phyloP scores from a whole-genome alignment of 2,888 invertebrate genomes.

The Cephonodes hylas region DNA sequence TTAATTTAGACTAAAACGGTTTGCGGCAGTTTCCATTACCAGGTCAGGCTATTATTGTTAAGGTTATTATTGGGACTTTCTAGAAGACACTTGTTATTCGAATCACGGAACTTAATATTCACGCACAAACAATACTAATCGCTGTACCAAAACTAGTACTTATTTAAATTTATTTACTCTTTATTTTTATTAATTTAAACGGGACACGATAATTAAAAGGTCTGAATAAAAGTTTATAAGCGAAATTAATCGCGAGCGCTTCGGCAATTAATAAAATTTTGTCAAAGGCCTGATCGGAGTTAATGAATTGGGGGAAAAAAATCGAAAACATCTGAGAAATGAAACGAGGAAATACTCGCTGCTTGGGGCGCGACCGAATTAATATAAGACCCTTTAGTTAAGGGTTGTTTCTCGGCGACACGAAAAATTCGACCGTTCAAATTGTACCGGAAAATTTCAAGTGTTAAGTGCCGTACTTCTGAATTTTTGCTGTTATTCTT shows the following conservation, averaged over 20 bases:
- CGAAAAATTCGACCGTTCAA: neutral
- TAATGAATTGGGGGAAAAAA: conserved; percentile 2
- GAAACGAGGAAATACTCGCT: conserved; percentile 2
- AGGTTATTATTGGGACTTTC: too few species aligned
- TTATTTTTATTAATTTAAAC: too few species aligned
- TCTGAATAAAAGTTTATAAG: neutral
- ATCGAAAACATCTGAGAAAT: neutral
- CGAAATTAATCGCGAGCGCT: neutral
- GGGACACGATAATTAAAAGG: neutral
- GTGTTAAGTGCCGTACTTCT: neutral
- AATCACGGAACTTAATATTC: too few species aligned
- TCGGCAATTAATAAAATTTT: neutral
- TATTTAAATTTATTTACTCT: too few species aligned
- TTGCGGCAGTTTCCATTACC: too few species aligned
- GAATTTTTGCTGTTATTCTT: neutral
- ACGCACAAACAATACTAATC: too few species aligned
- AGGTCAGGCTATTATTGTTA: too few species aligned
- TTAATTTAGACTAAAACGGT: too few species aligned
- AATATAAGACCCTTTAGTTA: neutral
- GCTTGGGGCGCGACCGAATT: conserved; percentile 10
- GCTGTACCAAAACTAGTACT: too few species aligned
- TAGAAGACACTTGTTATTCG: too few species aligned
- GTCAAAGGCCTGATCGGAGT: neutral
- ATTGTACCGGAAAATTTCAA: too few species aligned
- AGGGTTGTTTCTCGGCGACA: too few species aligned